These are phyloP conservation scores for Pseudopipra pipra DNA, from an alignment of 2,113 vertebrate genomes.

Conservation along the genomic window DNA sequence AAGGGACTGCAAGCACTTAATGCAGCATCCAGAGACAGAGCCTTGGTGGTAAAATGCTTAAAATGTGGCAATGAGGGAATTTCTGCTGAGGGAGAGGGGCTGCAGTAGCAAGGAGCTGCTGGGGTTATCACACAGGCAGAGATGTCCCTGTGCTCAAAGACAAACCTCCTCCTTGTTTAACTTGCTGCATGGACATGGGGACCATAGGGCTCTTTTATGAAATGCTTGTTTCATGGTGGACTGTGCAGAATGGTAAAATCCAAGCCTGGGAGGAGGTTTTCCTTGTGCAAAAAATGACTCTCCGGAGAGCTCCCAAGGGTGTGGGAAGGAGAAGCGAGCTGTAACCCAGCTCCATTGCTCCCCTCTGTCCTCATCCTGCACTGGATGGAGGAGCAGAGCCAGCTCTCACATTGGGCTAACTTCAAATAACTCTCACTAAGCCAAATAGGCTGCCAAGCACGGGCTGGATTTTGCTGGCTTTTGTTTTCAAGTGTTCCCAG, in stretches of 20 bases:
- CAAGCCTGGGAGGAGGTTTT: neutral
- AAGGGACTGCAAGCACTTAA: neutral
- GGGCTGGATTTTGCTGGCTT: neutral
- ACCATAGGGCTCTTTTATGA: neutral
- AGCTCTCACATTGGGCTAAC: neutral
- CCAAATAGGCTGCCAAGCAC: neutral
- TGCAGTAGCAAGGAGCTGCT: accelerated
- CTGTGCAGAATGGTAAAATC: neutral
- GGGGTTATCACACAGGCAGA: neutral
- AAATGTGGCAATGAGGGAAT: neutral
- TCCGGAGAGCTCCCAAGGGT: neutral
- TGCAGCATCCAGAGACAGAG: neutral
- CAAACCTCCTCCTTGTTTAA: neutral
- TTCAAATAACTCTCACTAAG: neutral
- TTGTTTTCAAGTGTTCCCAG: constrained; percentile 24
- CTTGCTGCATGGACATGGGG: accelerated
- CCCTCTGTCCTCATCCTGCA: neutral
- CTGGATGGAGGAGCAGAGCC: neutral
- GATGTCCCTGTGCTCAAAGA: accelerated
- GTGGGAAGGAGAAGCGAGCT: neutral
- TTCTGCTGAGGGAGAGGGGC: neutral
- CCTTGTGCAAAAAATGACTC: neutral
- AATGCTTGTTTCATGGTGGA: neutral
- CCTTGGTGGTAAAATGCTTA: neutral
- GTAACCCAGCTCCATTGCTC: neutral